phyloP scores from a whole-genome alignment of 2,113 vertebrate species.

The Pogonocichla stellata region DNA sequence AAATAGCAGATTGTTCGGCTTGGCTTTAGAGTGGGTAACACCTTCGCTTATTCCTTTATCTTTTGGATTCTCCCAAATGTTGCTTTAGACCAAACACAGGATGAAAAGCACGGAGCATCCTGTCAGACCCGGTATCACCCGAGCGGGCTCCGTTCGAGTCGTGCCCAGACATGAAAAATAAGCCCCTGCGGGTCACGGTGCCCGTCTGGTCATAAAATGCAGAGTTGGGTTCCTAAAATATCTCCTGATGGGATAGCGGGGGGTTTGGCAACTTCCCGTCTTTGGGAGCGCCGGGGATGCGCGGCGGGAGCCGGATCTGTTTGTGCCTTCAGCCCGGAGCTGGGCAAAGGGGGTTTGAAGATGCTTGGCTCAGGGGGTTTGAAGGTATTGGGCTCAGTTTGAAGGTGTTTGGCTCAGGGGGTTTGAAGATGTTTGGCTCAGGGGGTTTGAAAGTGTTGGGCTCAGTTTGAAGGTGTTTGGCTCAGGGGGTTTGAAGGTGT shows the following conservation, averaged over 20 bases:
- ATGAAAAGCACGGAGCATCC: background rate
- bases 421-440: background rate
- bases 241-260: background rate
- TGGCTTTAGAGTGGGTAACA: background rate
- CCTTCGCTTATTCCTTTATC: background rate
- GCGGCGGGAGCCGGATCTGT: background rate
- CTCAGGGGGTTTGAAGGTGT: too few species aligned
- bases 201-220: slow-evolving; percentile 4
- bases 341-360: background rate
- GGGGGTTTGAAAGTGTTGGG: background rate
- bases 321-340: background rate
- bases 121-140: background rate
- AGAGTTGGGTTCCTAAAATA: background rate
- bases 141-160: background rate
- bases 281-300: background rate
- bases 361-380: background rate
- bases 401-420: background rate
- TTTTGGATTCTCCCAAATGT: background rate
- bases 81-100: background rate
- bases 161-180: background rate
- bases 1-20: background rate
- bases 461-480: background rate
- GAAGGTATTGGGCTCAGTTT: too few species aligned
- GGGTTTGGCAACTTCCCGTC: background rate
- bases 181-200: background rate